A percentile compares a stretch with the other conserved stretches of the same genome.
Conservation (phyloP, 2,888 invertebrate genomes). For the Nesidiocoris tenuis region DNA sequence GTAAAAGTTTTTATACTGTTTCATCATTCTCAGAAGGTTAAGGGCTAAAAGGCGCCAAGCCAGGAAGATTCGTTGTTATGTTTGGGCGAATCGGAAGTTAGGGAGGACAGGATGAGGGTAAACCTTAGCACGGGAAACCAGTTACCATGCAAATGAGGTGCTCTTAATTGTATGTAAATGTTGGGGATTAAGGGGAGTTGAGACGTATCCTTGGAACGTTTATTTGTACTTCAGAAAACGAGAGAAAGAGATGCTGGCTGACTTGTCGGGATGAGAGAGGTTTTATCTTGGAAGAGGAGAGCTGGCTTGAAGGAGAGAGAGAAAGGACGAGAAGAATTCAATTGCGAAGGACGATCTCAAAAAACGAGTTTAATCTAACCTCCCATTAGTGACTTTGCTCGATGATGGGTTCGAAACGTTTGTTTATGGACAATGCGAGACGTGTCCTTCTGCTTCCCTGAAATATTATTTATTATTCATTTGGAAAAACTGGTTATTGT, state of each 20-base stretch:
- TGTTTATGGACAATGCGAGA: too few species aligned
- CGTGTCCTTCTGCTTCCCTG: too few species aligned
- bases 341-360: not conserved
- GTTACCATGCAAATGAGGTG: slow-evolving; percentile 35
- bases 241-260: not conserved
- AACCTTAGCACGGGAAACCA: slow-evolving; percentile 23
- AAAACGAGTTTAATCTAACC: not conserved
- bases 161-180: slow-evolving; percentile 37
- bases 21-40: not conserved
- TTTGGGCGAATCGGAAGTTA: not conserved
- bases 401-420: too few species aligned
- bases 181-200: not conserved
- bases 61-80: not conserved
- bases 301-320: slow-evolving; percentile 38
- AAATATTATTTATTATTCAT: too few species aligned
- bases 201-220: slow-evolving; percentile 14
- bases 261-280: slow-evolving; percentile 3
- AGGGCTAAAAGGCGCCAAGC: not conserved
- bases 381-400: too few species aligned
- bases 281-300: slow-evolving; percentile 47
- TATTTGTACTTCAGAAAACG: not conserved
- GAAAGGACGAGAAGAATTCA: not conserved
- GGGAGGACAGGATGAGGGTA: not conserved
- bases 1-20: not conserved
- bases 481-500: too few species aligned